phyloP scores from a whole-genome alignment of 2,113 vertebrate species.

The Microcebus murinus region DNA sequence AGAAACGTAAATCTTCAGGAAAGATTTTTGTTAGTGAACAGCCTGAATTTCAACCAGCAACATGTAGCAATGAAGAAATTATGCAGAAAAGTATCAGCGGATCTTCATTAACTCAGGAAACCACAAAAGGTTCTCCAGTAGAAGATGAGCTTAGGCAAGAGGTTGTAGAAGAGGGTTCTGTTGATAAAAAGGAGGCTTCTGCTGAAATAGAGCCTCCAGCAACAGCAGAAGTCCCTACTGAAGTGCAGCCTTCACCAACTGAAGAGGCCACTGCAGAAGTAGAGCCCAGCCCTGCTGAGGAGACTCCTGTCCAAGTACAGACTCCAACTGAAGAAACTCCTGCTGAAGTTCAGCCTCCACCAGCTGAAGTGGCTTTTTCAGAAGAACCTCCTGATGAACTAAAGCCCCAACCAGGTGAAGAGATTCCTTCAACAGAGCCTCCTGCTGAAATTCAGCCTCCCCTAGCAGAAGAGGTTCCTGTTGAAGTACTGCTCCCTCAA shows the following conservation, averaged over 20 bases:
- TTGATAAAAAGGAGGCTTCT: neutral
- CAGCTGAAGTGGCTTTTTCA: too few species aligned
- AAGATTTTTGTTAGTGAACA: conserved; percentile 24
- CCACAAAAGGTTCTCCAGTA: neutral
- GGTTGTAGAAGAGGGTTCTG: neutral
- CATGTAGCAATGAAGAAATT: conserved; percentile 3
- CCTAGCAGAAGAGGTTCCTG: neutral
- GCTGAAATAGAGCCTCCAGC: neutral
- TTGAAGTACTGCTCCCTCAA: neutral
- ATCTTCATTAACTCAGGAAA: neutral
- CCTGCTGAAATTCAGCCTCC: neutral
- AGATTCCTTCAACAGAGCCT: neutral
- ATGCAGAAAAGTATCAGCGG: neutral
- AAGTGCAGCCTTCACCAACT: neutral
- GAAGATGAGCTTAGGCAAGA: neutral
- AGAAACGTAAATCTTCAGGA: neutral
- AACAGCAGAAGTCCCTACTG: neutral
- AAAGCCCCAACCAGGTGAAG: neutral
- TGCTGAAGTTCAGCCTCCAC: neutral
- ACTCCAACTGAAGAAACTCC: neutral
- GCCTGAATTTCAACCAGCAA: conserved; percentile 43
- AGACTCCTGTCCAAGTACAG: neutral
- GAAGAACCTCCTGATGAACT: neutral
- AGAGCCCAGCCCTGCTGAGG: neutral
- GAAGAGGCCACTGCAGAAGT: neutral